Evolutionary conservation across 2,113 vertebrate genomes (phyloP), one percentile per base, ranked within the genome.

Genomic region (Scopus umbretta): DNA sequence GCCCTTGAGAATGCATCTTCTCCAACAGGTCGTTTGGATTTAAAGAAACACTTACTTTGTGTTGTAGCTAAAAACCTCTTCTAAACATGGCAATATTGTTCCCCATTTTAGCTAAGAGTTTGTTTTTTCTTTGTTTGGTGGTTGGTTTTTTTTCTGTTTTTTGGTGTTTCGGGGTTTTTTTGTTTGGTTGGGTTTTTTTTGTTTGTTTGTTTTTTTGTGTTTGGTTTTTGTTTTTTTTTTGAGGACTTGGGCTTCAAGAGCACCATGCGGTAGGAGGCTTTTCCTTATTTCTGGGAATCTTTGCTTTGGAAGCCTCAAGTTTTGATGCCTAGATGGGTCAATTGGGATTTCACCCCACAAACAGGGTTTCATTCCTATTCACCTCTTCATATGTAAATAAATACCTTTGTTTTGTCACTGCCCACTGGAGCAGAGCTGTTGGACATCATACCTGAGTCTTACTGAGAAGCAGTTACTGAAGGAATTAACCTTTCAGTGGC

Each of bases 181-280:
- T n/a, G n/a, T n/a, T n/a, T n/a, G n/a, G n/a, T n/a, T n/a, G n/a
- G n/a, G n/a, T n/a, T n/a, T n/a, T n/a, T n/a, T n/a, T n/a, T n/a
- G n/a, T n/a, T n/a, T n/a, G n/a, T n/a, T n/a, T n/a, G n/a, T n/a
- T n/a, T n/a, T n/a, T n/a, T n/a, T n/a, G n/a, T n/a, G n/a, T n/a
- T n/a, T n/a, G n/a, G n/a, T n/a, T n/a, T n/a, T n/a, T 45, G 9
- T 36, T 78, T 72, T 40, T 71, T 82, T 76, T 2, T 3, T 21
- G 47, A 49, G 23, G 34, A 27, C 15, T 75, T 71, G 9, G 13
- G 19, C 40, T 91, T 90, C 36, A 67, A 42, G 66, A 90, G 15
- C 34, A 49, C 27, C 10, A 14, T 20, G 9, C 0, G 0, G 7
- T 43, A 53, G 58, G 26, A 90, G 40, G 32, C 38, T 30, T 80